Conservation (phyloP, 1,140 invertebrate genomes). For the Panagrolaimus sp. region DNA sequence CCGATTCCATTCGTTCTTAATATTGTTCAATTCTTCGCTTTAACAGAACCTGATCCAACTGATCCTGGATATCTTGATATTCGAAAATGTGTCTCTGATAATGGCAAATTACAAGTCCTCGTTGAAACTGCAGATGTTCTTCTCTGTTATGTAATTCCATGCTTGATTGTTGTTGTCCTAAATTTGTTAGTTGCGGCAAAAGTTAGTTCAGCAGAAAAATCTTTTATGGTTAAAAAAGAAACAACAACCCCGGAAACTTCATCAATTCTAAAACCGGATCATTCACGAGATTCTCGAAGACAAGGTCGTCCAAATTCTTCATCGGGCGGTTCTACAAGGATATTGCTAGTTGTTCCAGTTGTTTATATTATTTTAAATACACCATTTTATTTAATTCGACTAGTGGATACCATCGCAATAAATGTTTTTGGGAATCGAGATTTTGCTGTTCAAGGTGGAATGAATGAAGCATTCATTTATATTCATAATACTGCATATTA, state of each 20-base stretch:
- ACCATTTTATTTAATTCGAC: slow-evolving; percentile 52
- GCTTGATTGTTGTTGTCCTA: slow-evolving; percentile 48
- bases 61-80: slow-evolving; percentile 5
- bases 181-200: slow-evolving; percentile 53
- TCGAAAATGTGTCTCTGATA: slow-evolving; percentile 17
- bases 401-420: slow-evolving; percentile 51
- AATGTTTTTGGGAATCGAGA: slow-evolving; percentile 45
- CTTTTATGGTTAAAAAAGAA: slow-evolving; percentile 23
- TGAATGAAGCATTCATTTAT: slow-evolving; percentile 32
- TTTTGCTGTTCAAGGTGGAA: slow-evolving; percentile 18
- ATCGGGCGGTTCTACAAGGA: slow-evolving; percentile 31
- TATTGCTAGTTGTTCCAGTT: slow-evolving; percentile 55
- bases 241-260: slow-evolving; percentile 1
- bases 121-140: slow-evolving; percentile 50
- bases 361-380: slow-evolving; percentile 58
- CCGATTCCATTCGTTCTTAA: slow-evolving; percentile 55
- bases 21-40: slow-evolving; percentile 47
- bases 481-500: slow-evolving; percentile 54
- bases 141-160: slow-evolving; percentile 54
- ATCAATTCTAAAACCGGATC: background rate
- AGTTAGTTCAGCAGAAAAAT: slow-evolving; percentile 37
- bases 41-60: slow-evolving; percentile 19
- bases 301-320: slow-evolving; percentile 17
- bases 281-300: background rate
- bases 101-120: slow-evolving; percentile 22